Evolutionary conservation across 2,888 invertebrate species (phyloP), one percentile per base, ranked within the genome.

Genomic region (Dicroscelio sp.): DNA sequence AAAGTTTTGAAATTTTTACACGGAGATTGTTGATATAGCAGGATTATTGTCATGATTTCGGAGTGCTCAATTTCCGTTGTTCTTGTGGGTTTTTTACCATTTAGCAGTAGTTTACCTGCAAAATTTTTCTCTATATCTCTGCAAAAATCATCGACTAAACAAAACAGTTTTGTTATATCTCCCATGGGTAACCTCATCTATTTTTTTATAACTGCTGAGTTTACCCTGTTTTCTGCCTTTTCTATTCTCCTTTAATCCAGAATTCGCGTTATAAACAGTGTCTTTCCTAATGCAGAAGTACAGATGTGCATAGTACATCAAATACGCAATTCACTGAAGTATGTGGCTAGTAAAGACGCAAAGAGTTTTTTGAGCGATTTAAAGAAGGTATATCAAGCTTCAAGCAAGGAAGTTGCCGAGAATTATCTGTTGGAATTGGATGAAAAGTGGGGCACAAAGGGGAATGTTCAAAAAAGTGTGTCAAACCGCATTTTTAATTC

Each of bases 401-500:
- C 86, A 63, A 86, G 78, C 17, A 78, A 27, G 35, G 86, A 86
- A 78, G 52, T 78, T 33, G 86, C 86, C 14, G 78, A 78, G 17
- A 86, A 78, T 76, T 76, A 76, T 35, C 31, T 86, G 27, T 60
- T 79, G 17, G 79, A 79, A 23, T 30, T 78, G 38, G 78, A 78
- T 20, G 78, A 78, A 76, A 86, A 86, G 63, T 86, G 80, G 86
- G 63, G 71, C 2, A 25, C 14, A 87, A 69, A 80, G 23, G 33
- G 83, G 63, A 83, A 63, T 86, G 86, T 89, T 89, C 38, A 86
- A 89, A 52, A 79, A 89, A 89, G 55, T 86, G 89, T 86, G 89
- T 89, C 86, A 89, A 89, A 80, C 89, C 86, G 73, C 86, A 89
- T 89, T 89, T 89, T 89, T 78, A 88, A 43, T 79, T 89, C 86